Base-by-base conservation (phyloP, 2,888 invertebrate genomes). In the Euzetes globulus region DNA sequence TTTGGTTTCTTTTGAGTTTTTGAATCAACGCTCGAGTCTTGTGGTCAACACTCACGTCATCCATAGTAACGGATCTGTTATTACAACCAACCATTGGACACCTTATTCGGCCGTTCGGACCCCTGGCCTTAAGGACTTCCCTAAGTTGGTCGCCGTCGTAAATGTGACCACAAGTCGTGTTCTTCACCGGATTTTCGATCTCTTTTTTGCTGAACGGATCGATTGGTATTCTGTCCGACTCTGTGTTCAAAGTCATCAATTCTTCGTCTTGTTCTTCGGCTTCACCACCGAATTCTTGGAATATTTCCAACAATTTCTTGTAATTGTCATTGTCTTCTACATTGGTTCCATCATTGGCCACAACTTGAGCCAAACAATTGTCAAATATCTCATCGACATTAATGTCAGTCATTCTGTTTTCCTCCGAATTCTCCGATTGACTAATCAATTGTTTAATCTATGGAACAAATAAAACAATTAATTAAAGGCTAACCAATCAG, bases 181-280 rank as follows among this genome's bases (percentile, higher is more conserved):
- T 76, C 58, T 75, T 73, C 13, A 78, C 78, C 0, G 78, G 78
- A 63, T 72, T 73, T 13, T 58, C 68, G 55, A 78, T 77, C n/a
- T 13, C 25, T 58, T 33, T 77, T 72, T 76, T 77, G 29, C 77
- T 78, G 63, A 77, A 75, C 33, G 78, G 78, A 72, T 78, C 78
- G 33, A 77, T 71, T n/a, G 77, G 72, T 45, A 75, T 76, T 9
- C 65, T 13, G 7, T 71, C 45, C 37, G 71, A n/a, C 41, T 76
- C 37, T 6, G 75, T 73, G 17, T 72, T 55, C 25, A 71, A 6
- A 11, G 72, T 63, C 2, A 77, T 63, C 68, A 78, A 25, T 1
- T 78, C 78, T 7, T 55, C 74, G n/a, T 76, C 73, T 37, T 65
- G 33, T 5, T 3, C 33, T 33, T 37, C 27, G 65, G 25, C 19